phyloP scores from a whole-genome alignment of 2,888 invertebrate genomes.

The Spicauda simplicius region DNA sequence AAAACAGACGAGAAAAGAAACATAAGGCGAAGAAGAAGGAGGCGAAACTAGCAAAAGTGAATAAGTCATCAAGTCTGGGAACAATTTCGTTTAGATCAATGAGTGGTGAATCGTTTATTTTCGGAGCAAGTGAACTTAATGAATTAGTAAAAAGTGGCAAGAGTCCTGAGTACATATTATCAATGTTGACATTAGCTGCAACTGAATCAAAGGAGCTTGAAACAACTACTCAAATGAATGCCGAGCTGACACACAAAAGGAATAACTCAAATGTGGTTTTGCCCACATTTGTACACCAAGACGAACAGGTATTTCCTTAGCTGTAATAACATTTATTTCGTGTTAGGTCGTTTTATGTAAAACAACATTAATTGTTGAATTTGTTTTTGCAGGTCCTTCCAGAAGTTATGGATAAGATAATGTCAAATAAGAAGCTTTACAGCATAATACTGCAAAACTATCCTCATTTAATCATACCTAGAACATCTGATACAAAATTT shows the following conservation, averaged over 20 bases:
- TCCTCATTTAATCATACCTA: constrained; percentile 86
- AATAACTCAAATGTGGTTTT: constrained; percentile 89
- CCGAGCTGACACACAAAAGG: constrained; percentile 63
- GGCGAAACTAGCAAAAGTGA: constrained; percentile 62
- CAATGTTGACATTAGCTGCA: constrained; percentile 84
- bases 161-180: constrained; percentile 87
- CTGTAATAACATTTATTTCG: background rate
- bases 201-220: constrained; percentile 76
- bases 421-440: constrained; percentile 87
- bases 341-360: too few relatives aligned
- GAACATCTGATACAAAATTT: constrained; percentile 86
- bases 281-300: constrained; percentile 90
- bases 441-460: constrained; percentile 89
- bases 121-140: constrained; percentile 87
- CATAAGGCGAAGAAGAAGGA: constrained; percentile 56
- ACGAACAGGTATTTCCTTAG: constrained; percentile 84
- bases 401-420: constrained; percentile 88
- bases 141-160: constrained; percentile 88
- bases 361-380: too few relatives aligned
- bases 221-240: constrained; percentile 74
- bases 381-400: constrained; percentile 84
- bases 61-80: constrained; percentile 76
- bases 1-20: constrained; percentile 81
- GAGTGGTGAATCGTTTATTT: constrained; percentile 77
- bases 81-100: constrained; percentile 80